These are phyloP conservation scores for Globia sparganii DNA, from an alignment of 2,888 invertebrate species.

Conservation along the genomic window DNA sequence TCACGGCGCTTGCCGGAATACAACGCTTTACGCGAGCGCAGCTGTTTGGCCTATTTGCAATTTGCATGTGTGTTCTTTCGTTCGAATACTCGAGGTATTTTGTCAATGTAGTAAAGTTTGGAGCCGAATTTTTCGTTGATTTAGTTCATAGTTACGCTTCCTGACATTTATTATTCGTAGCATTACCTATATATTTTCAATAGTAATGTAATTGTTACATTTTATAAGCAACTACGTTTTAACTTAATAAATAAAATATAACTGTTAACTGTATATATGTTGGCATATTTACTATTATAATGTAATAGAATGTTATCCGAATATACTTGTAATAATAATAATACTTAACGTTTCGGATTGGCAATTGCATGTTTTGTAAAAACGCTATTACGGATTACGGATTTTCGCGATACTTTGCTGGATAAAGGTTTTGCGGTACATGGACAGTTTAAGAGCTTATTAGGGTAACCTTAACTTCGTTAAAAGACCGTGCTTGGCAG, in stretches of 20 bases:
- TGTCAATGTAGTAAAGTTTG: too few species aligned
- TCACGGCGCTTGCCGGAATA: too few species aligned
- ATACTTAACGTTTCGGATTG: constrained; percentile 63
- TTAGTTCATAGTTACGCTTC: too few species aligned
- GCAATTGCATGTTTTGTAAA: constrained; percentile 74
- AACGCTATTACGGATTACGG: constrained; percentile 19
- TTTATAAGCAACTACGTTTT: constrained; percentile 63
- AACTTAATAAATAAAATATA: constrained; percentile 46
- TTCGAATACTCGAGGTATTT: too few species aligned
- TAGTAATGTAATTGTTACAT: constrained; percentile 67
- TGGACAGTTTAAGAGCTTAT: constrained; percentile 45
- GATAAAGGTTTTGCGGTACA: constrained; percentile 41
- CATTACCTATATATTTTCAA: constrained; percentile 64
- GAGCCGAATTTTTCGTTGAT: too few species aligned
- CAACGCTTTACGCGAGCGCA: too few species aligned
- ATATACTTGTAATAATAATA: constrained; percentile 47
- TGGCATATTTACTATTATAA: constrained; percentile 77
- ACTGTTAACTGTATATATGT: constrained; percentile 84
- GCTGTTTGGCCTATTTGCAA: too few species aligned
- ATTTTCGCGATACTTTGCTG: constrained; percentile 5
- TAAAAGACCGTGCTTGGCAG: constrained; percentile 3
- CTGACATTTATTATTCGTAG: too few species aligned
- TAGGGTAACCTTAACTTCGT: constrained; percentile 35
- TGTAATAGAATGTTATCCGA: constrained; percentile 75
- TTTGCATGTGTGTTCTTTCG: too few species aligned